A percentile compares a stretch with the other conserved stretches of the same genome.
Conservation (phyloP, 1,140 invertebrate species). For the Eumeta japonica region DNA sequence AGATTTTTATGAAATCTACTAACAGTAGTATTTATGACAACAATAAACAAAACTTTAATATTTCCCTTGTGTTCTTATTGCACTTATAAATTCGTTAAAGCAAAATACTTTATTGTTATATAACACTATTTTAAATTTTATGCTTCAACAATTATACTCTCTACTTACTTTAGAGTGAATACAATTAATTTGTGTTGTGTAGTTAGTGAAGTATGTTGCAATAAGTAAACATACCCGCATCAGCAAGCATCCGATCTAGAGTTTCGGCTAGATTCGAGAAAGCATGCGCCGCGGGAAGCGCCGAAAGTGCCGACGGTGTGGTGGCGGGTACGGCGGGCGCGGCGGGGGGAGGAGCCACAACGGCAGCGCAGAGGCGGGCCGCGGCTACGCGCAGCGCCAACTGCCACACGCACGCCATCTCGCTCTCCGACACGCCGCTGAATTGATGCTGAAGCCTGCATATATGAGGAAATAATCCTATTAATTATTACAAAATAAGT, state of each 20-base stretch:
- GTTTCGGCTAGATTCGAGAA: slow-evolving; percentile 48
- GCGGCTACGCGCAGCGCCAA: slow-evolving; percentile 81
- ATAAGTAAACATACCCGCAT: too few species aligned
- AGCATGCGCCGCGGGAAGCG: slow-evolving; percentile 37
- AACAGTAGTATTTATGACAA: too few species aligned
- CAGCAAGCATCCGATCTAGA: slow-evolving; percentile 37
- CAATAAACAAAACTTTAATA: too few species aligned
- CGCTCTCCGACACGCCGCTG: slow-evolving; percentile 72
- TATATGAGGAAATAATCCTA: neutral
- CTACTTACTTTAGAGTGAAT: neutral
- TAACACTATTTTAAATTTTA: neutral
- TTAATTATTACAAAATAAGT: neutral
- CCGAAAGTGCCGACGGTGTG: slow-evolving; percentile 14
- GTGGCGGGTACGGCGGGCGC: slow-evolving; percentile 2
- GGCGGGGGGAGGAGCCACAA: slow-evolving; percentile 27
- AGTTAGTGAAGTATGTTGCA: neutral
- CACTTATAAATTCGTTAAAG: too few species aligned
- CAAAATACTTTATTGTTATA: too few species aligned
- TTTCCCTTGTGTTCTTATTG: too few species aligned
- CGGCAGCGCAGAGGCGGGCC: slow-evolving; percentile 67
- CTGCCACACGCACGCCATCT: slow-evolving; percentile 77
- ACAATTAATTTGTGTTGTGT: neutral
- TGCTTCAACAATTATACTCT: slow-evolving; percentile 2
- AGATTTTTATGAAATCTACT: too few species aligned
- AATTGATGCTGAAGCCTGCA: slow-evolving; percentile 78